Conservation (phyloP, 2,797 vertebrate genomes). For the Threskiornis aethiopicus region DNA sequence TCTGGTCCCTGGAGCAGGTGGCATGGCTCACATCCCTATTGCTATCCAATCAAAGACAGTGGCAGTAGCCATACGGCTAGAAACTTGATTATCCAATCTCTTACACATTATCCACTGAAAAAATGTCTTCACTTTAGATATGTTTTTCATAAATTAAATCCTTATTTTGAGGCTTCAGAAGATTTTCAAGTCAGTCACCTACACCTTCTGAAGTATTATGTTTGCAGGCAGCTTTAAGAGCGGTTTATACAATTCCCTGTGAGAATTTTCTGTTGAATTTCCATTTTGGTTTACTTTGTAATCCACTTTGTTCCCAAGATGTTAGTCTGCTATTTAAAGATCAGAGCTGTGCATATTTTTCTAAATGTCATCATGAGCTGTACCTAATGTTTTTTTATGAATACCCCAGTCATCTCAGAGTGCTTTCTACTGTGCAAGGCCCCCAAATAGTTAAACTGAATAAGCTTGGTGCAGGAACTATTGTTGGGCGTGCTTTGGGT, state of each 20-base stretch:
- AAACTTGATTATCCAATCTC: neutral
- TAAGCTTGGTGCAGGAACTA: neutral
- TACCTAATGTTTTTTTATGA: neutral
- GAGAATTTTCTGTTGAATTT: neutral
- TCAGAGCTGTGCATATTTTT: neutral
- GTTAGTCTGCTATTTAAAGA: neutral
- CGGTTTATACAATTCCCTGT: neutral
- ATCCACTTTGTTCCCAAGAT: neutral
- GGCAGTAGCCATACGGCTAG: neutral
- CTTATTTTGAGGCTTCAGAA: neutral
- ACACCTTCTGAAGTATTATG: neutral
- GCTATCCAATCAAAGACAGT: neutral
- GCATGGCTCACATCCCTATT: neutral
- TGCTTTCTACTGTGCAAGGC: neutral
- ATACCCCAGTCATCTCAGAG: neutral
- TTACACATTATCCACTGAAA: neutral
- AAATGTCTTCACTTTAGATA: neutral
- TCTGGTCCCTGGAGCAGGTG: neutral
- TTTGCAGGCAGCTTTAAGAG: constrained; percentile 2
- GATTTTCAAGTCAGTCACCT: neutral
- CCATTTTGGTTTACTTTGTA: neutral
- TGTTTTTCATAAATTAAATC: neutral
- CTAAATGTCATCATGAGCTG: neutral
- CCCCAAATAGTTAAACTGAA: neutral
- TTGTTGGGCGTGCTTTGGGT: neutral